A percentile compares a stretch with the other conserved stretches of the same genome.
Conservation (phyloP, 2,113 vertebrate species). For the Ochotona princeps region DNA sequence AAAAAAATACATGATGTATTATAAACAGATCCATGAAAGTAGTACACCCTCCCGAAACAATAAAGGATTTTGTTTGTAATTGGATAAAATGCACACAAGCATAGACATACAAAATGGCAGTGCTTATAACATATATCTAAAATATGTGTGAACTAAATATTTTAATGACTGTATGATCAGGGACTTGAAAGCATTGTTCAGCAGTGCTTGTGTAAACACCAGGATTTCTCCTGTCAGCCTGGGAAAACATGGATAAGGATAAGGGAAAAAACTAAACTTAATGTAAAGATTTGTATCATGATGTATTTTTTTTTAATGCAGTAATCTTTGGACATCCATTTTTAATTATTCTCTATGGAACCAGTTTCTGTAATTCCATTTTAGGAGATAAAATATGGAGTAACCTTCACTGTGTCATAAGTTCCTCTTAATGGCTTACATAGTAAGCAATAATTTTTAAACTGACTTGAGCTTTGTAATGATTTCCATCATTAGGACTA, state of each 20-base stretch:
- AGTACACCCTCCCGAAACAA: neutral
- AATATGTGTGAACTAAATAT: slow-evolving; percentile 12
- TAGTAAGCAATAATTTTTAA: neutral
- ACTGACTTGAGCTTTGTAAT: neutral
- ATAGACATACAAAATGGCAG: neutral
- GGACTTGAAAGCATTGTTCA: neutral
- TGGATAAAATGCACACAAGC: neutral
- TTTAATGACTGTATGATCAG: slow-evolving; percentile 6
- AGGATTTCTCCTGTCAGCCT: neutral
- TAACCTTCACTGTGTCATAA: neutral
- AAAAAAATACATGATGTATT: neutral
- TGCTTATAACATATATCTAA: neutral
- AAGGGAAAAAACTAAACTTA: neutral
- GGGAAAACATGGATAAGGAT: neutral
- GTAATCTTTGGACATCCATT: neutral
- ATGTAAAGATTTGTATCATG: neutral
- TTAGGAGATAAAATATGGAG: neutral
- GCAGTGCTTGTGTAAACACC: neutral
- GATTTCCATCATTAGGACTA: neutral
- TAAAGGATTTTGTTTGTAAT: slow-evolving; percentile 37
- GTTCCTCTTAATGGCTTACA: neutral
- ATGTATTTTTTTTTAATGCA: neutral
- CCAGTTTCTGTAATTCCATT: neutral
- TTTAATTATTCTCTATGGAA: neutral
- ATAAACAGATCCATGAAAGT: slow-evolving; percentile 19